Evolutionary conservation across 1,140 invertebrate species (phyloP), one percentile per base, ranked within the genome.

Genomic region (Diabrotica virgifera): DNA sequence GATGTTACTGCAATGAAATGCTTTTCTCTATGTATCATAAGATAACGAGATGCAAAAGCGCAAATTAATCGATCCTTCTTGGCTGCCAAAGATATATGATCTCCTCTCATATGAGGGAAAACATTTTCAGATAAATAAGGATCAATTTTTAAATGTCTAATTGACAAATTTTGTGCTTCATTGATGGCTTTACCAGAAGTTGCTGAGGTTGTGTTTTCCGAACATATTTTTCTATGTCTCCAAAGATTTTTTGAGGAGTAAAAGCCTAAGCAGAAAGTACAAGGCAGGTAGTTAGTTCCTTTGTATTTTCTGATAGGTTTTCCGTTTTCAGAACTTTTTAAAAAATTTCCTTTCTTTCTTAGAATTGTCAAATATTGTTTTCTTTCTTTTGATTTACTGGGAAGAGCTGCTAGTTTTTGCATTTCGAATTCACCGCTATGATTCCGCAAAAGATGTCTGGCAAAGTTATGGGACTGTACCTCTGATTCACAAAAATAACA

Each of bases 11-110:
- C 51, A n/a, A 37, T 53, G 35, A 52, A 11, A 60, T 51, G 2
- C 5, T 51, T 50, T 52, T 60, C 59, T 36, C 59, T 60, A 36
- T 52, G 59, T 5, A 60, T 72, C 67, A 72, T 75, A 52, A 76
- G 53, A 57, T 75, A 75, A 58, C 72, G 65, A 11, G 71, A 51
- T 59, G 65, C 72, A 51, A 73, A 70, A 9, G 71, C 70, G 66
- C 73, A 76, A 51, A 75, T 74, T 57, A 74, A 66, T 2, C 46
- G 10, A 65, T 74, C 69, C 53, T 55, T 55, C 64, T 72, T 72
- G 9, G 72, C 72, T 12, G 68, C 68, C 57, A 69, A 52, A 13
- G 61, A 63, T 5, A 69, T 56, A 11, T 59, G 5, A 60, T 69
- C 68, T 13, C 57, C 60, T 63, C 60, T 64, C 68, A 69, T 69